Evolutionary conservation across 2,797 vertebrate genomes (phyloP).

Genomic region (Etheostoma nigrum): DNA sequence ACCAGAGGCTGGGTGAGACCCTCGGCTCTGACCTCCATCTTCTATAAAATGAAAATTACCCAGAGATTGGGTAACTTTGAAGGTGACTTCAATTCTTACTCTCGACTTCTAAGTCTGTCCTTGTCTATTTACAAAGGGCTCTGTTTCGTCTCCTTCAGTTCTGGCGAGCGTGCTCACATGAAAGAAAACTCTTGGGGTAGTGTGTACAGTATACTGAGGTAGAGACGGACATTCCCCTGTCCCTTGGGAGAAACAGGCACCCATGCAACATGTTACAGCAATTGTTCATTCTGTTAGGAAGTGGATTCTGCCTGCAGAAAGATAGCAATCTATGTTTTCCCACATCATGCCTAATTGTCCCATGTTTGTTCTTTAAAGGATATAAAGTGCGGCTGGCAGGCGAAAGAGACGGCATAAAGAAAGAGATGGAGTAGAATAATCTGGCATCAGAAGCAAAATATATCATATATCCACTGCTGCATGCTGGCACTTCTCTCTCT

Average conservation of each 20-base stretch:
- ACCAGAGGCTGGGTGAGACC: slow-evolving; percentile 18
- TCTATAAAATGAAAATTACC: slow-evolving; percentile 32
- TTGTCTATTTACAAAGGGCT: slow-evolving; percentile 49
- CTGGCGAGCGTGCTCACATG: slow-evolving; percentile 35
- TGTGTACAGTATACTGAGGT: not conserved
- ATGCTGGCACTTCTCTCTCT: slow-evolving; percentile 32
- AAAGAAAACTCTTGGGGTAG: slow-evolving; percentile 38
- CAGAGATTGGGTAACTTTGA: too few species aligned
- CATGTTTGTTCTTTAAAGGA: slow-evolving; percentile 36
- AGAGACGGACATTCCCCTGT: slow-evolving; percentile 22
- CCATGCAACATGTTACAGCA: slow-evolving; percentile 34
- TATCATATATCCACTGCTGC: slow-evolving; percentile 52
- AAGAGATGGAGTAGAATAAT: slow-evolving; percentile 60
- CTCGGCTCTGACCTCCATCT: slow-evolving; percentile 53
- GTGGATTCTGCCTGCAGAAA: slow-evolving; percentile 42
- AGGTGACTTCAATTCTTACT: slow-evolving; percentile 35
- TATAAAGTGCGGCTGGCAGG: slow-evolving; percentile 31
- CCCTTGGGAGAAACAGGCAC: slow-evolving; percentile 29
- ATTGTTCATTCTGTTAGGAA: slow-evolving; percentile 34
- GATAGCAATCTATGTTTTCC: slow-evolving; percentile 50
- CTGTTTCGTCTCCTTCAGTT: slow-evolving; percentile 31
- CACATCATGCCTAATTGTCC: slow-evolving; percentile 21
- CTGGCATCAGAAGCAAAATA: slow-evolving; percentile 54
- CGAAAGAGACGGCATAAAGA: slow-evolving; percentile 41
- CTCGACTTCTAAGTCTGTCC: slow-evolving; percentile 26